These are phyloP conservation scores for Thera obeliscata DNA, from an alignment of 2,888 invertebrate genomes.

Conservation along the genomic window DNA sequence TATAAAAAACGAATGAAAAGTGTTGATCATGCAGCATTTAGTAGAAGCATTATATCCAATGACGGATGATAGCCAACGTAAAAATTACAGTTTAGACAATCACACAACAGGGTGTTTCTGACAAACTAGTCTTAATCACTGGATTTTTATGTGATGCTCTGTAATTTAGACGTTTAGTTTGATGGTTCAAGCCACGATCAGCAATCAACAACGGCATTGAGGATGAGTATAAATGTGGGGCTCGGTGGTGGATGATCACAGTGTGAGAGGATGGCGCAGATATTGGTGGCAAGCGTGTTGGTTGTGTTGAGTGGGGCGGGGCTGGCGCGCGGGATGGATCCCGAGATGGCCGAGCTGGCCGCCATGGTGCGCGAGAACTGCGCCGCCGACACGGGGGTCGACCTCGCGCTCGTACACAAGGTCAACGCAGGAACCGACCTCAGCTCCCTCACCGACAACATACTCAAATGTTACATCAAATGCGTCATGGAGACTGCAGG, in stretches of 20 bases:
- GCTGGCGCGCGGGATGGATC: constrained; percentile 52
- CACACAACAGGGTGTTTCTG: constrained; percentile 38
- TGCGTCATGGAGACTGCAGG: constrained; percentile 78
- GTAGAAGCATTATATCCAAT: constrained; percentile 19
- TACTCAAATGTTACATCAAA: constrained; percentile 75
- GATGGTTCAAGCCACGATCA: background rate
- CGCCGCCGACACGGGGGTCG: constrained; percentile 66
- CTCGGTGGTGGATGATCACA: background rate
- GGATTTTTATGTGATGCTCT: constrained; percentile 35
- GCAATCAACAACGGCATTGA: constrained; percentile 3
- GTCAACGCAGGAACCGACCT: constrained; percentile 68
- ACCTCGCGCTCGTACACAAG: constrained; percentile 57
- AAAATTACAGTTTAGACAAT: constrained; percentile 44
- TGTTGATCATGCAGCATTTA: constrained; percentile 24
- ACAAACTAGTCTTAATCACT: constrained; percentile 58
- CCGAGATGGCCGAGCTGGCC: constrained; percentile 73
- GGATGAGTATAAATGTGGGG: constrained; percentile 29
- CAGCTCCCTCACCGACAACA: constrained; percentile 52
- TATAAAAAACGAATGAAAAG: constrained; percentile 8
- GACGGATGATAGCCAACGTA: constrained; percentile 26
- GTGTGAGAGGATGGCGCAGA: constrained; percentile 4
- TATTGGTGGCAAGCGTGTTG: background rate
- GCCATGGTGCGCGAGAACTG: constrained; percentile 71
- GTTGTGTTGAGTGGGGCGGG: constrained; percentile 41
- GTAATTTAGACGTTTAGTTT: constrained; percentile 52